Percentiles rank a stretch among this genome's conserved stretches.
These are phyloP conservation scores for Mesembrinibis cayennensis DNA, from an alignment of 2,113 vertebrate genomes.

Conservation along the genomic window DNA sequence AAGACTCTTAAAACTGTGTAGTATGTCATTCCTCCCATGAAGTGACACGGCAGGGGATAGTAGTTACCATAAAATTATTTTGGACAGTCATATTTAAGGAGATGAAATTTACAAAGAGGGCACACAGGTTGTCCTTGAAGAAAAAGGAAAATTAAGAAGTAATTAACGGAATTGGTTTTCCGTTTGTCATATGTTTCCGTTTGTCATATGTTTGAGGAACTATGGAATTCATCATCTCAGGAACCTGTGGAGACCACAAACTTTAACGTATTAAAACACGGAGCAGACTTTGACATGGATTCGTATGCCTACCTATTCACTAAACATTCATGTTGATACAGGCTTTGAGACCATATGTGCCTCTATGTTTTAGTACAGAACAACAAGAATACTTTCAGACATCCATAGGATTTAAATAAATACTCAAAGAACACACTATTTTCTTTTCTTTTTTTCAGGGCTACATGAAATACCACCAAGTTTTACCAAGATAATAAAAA, in stretches of 20 bases:
- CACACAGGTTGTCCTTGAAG: background rate
- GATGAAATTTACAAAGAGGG: background rate
- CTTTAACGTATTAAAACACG: background rate
- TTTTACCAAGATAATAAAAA: background rate
- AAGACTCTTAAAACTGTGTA: background rate
- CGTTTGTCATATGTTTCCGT: background rate
- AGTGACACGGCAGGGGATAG: background rate
- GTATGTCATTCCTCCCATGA: background rate
- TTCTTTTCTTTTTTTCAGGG: background rate
- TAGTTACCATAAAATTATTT: background rate
- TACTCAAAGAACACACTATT: background rate
- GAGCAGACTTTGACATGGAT: background rate
- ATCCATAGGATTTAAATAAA: background rate
- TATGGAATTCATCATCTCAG: background rate
- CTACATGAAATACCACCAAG: background rate
- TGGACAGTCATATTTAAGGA: background rate
- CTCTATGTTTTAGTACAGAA: background rate
- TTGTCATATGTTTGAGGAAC: background rate
- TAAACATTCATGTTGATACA: background rate
- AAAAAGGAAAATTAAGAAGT: background rate
- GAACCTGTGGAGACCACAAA: background rate
- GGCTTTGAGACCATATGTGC: rapidly evolving
- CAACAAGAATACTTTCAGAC: background rate
- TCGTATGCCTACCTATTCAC: background rate
- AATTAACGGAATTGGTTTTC: background rate